Evolutionary conservation across 2,797 vertebrate species (phyloP).

Genomic region (Neosalanx taihuensis): DNA sequence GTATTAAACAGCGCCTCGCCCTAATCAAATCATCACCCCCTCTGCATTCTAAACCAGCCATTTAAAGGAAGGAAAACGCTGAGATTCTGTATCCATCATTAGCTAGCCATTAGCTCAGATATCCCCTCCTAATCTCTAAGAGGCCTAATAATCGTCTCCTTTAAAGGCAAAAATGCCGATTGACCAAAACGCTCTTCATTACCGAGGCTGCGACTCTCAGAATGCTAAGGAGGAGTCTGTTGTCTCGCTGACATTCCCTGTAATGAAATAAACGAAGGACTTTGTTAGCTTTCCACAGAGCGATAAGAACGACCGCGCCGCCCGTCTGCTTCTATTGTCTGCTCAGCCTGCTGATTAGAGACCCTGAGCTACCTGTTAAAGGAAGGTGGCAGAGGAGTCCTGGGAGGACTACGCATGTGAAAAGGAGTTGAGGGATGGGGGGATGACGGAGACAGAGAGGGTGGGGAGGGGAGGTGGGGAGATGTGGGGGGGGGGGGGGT

Average conservation of each 20-base stretch:
- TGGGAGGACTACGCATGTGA: slow-evolving; percentile 9
- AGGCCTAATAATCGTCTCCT: slow-evolving; percentile 39
- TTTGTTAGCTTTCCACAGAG: slow-evolving; percentile 29
- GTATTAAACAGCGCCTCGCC: slow-evolving; percentile 40
- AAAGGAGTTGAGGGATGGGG: slow-evolving; percentile 4
- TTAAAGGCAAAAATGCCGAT: slow-evolving; percentile 37
- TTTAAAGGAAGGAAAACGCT: slow-evolving; percentile 23
- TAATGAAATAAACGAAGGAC: slow-evolving; percentile 31
- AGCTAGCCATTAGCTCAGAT: slow-evolving; percentile 24
- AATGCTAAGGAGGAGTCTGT: slow-evolving; percentile 28
- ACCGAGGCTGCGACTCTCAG: slow-evolving; percentile 6
- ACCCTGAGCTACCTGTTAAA: slow-evolving; percentile 14
- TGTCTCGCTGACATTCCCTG: slow-evolving; percentile 28
- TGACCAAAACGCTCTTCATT: slow-evolving; percentile 21
- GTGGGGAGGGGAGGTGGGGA: slow-evolving; percentile 25
- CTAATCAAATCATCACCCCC: slow-evolving; percentile 36
- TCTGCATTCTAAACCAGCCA: slow-evolving; percentile 34
- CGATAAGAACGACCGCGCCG: slow-evolving; percentile 23
- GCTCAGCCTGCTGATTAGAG: slow-evolving; percentile 1
- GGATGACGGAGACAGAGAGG: slow-evolving; percentile 7
- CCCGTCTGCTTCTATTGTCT: slow-evolving; percentile 9
- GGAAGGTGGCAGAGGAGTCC: slow-evolving; percentile 12
- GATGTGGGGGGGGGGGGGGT: slow-evolving; percentile 44
- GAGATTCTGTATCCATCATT: slow-evolving; percentile 43
- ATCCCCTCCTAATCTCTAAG: slow-evolving; percentile 24